phyloP scores from a whole-genome alignment of 1,140 invertebrate species.

The Branchinecta lindahli region DNA sequence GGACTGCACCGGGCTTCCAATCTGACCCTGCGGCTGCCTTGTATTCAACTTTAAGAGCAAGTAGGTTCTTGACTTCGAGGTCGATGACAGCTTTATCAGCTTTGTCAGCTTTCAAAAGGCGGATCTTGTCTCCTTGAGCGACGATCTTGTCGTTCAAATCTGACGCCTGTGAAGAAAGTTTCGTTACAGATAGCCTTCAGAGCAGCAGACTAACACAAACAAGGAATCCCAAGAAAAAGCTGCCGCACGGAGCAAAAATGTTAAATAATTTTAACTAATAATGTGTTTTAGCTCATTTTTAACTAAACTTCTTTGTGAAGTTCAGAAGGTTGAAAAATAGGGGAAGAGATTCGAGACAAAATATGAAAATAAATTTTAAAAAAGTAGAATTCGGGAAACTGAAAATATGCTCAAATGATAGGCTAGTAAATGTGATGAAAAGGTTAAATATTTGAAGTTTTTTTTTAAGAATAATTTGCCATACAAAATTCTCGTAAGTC shows the following conservation, averaged over 20 bases:
- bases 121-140: slow-evolving; percentile 34
- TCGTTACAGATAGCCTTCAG: neutral
- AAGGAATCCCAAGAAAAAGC: neutral
- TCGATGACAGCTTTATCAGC: slow-evolving; percentile 36
- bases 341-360: too few species aligned
- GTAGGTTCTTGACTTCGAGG: slow-evolving; percentile 41
- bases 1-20: slow-evolving; percentile 23
- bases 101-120: slow-evolving; percentile 31
- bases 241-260: neutral
- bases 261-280: too few species aligned
- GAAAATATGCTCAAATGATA: too few species aligned
- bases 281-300: too few species aligned
- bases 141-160: slow-evolving; percentile 28
- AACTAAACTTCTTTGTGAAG: too few species aligned
- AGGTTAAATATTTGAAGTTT: too few species aligned
- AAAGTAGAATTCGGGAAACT: too few species aligned
- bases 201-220: neutral
- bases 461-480: too few species aligned
- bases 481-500: too few species aligned
- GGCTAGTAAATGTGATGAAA: too few species aligned
- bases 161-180: slow-evolving; percentile 4
- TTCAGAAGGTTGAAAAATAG: too few species aligned
- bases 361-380: too few species aligned
- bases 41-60: slow-evolving; percentile 51
- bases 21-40: slow-evolving; percentile 37